These are phyloP conservation scores for Ormyrus labotus DNA, from an alignment of 2,888 invertebrate genomes.

Conservation along the genomic window DNA sequence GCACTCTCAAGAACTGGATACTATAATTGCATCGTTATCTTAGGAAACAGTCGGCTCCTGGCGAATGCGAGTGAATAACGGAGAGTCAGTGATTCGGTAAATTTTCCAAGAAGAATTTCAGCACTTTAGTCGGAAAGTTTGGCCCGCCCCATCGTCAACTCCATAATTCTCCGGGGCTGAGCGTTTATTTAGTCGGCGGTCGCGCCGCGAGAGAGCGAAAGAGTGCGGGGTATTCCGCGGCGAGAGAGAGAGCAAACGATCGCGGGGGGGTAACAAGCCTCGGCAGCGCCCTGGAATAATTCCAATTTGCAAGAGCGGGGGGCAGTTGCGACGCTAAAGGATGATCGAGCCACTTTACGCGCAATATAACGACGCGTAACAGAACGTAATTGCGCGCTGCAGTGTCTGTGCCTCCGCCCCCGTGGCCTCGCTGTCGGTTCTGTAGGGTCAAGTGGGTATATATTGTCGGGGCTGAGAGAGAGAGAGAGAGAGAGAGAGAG, in stretches of 20 bases:
- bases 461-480: conserved; percentile 29
- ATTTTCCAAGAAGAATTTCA: conserved; percentile 36
- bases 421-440: not conserved
- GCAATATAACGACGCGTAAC: conserved; percentile 43
- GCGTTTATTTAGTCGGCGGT: too few species aligned
- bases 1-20: conserved; percentile 40
- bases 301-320: conserved; percentile 33
- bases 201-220: too few species aligned
- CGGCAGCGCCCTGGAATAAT: conserved; percentile 30
- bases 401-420: not conserved
- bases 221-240: not conserved
- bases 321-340: conserved; percentile 16
- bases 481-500: too few species aligned
- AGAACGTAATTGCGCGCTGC: conserved; percentile 36
- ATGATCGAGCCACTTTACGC: conserved; percentile 43
- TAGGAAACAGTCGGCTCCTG: conserved; percentile 47
- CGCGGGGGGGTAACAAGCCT: not conserved
- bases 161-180: too few species aligned
- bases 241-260: not conserved
- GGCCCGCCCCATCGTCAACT: too few species aligned
- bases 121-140: not conserved
- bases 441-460: conserved; percentile 41
- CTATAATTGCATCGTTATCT: conserved; percentile 56
- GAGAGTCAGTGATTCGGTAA: conserved; percentile 48
- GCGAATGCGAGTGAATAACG: conserved; percentile 43